phyloP scores from a whole-genome alignment of 2,113 vertebrate genomes.

The Neodon shergylaensis region DNA sequence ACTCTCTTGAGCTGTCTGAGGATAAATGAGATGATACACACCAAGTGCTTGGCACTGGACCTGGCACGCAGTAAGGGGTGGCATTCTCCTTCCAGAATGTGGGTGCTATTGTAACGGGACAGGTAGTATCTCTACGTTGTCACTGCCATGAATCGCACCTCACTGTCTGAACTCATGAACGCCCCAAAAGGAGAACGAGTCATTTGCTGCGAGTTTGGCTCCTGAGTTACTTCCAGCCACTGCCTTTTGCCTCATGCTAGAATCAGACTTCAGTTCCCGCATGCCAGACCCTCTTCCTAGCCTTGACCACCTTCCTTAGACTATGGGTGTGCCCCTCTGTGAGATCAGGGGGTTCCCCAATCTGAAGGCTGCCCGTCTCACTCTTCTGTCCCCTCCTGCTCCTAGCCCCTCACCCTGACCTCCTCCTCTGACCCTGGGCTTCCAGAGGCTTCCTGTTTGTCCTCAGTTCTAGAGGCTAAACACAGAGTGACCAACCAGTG shows the following conservation, averaged over 20 bases:
- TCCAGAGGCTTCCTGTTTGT: background rate
- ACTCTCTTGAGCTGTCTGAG: background rate
- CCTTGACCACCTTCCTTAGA: background rate
- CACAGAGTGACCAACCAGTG: background rate
- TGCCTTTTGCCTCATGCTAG: background rate
- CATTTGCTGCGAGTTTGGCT: background rate
- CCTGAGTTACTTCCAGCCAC: background rate
- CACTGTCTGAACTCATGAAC: background rate
- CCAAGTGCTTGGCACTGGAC: background rate
- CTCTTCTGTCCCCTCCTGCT: background rate
- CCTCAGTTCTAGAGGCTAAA: background rate
- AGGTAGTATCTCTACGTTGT: too few species aligned
- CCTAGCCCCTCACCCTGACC: too few species aligned
- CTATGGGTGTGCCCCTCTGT: background rate
- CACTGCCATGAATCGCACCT: too few species aligned
- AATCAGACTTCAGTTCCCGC: background rate
- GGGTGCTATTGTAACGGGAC: rapidly evolving
- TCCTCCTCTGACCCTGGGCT: background rate
- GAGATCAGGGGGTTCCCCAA: background rate
- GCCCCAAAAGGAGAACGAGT: background rate
- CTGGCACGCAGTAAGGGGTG: background rate
- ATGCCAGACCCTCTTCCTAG: background rate
- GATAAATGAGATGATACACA: background rate
- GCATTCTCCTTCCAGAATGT: too few species aligned
- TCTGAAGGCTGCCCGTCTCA: background rate